Percentiles rank a stretch among this genome's conserved stretches.
These are phyloP conservation scores for Anolis carolinensis DNA, from an alignment of 2,113 vertebrate genomes.

Conservation along the genomic window DNA sequence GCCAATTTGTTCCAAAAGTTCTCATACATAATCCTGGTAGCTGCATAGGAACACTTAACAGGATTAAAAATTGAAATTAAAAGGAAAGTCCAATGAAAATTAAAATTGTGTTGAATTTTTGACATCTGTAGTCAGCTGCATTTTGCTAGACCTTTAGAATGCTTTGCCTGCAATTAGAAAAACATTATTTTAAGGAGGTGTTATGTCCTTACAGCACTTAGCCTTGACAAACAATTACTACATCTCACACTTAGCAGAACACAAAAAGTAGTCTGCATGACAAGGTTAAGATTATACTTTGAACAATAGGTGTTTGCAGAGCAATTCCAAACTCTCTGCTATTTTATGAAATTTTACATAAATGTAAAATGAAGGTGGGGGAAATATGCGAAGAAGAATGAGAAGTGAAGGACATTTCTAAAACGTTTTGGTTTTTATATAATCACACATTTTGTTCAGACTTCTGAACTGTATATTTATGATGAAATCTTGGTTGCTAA, in stretches of 20 bases:
- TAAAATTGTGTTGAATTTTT: constrained; percentile 42
- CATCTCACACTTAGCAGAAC: constrained; percentile 72
- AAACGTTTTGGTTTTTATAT: constrained; percentile 56
- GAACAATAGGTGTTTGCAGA: constrained; percentile 77
- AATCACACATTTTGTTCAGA: constrained; percentile 48
- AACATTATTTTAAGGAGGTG: constrained; percentile 67
- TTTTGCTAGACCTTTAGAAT: constrained; percentile 49
- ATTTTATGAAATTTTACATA: constrained; percentile 65
- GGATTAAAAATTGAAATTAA: neutral
- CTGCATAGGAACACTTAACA: constrained; percentile 16
- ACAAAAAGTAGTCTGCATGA: constrained; percentile 75
- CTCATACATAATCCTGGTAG: constrained; percentile 6
- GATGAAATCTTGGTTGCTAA: constrained; percentile 49
- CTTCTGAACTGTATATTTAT: constrained; percentile 41
- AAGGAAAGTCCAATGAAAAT: constrained; percentile 31
- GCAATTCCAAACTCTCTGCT: constrained; percentile 70
- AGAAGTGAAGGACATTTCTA: constrained; percentile 71
- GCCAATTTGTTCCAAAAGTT: neutral
- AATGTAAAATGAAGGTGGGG: constrained; percentile 19
- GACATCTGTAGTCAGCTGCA: constrained; percentile 37
- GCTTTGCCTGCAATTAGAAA: constrained; percentile 66
- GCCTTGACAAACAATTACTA: constrained; percentile 80
- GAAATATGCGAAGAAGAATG: constrained; percentile 28
- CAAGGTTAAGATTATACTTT: constrained; percentile 79
- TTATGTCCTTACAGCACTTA: constrained; percentile 70